phyloP scores from a whole-genome alignment of 2,888 invertebrate genomes.

The Mellilla xanthometata region DNA sequence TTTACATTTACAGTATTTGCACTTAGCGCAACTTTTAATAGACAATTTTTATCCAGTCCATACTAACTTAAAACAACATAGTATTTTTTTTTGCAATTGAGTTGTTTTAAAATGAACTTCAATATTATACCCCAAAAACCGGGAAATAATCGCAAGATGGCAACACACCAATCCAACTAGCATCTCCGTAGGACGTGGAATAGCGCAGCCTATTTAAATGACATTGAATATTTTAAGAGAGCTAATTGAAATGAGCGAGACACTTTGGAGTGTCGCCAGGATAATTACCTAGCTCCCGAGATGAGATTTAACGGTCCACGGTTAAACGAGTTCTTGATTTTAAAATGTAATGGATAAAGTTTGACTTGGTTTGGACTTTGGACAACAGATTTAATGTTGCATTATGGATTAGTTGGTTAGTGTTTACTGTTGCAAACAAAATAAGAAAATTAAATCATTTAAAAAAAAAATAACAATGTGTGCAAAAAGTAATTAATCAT shows the following conservation, averaged over 20 bases:
- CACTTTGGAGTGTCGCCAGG: slow-evolving; percentile 82
- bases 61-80: too few relatives aligned
- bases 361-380: too few relatives aligned
- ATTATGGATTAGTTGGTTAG: too few relatives aligned
- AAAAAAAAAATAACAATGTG: too few relatives aligned
- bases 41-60: too few relatives aligned
- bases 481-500: too few relatives aligned
- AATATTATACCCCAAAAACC: not conserved
- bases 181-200: slow-evolving; percentile 52
- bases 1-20: too few relatives aligned
- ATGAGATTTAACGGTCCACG: slow-evolving; percentile 79
- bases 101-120: not conserved
- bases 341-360: slow-evolving; percentile 11
- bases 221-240: slow-evolving; percentile 82
- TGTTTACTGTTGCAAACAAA: too few relatives aligned
- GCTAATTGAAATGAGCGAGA: slow-evolving; percentile 82
- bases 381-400: too few relatives aligned
- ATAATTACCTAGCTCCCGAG: slow-evolving; percentile 79
- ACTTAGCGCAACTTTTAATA: too few relatives aligned
- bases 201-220: slow-evolving; percentile 79
- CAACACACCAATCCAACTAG: slow-evolving; percentile 54
- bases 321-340: slow-evolving; percentile 52
- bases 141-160: not conserved
- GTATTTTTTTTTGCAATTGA: too few relatives aligned
- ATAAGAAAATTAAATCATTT: too few relatives aligned